Conservation (phyloP, 2,113 vertebrate species). For the Oryzias woworae region DNA sequence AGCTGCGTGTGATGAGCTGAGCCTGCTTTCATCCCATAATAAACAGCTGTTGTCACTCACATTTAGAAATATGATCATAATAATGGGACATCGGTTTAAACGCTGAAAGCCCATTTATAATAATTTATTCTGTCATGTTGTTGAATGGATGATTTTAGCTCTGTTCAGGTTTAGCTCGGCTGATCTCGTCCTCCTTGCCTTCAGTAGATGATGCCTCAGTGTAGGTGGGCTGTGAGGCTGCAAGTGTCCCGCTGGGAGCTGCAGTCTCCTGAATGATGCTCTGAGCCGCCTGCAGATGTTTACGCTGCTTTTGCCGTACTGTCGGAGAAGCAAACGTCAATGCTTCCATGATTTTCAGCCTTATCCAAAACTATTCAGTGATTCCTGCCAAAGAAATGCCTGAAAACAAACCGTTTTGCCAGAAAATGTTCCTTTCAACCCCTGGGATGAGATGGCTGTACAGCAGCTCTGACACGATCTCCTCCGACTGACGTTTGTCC, state of each 20-base stretch:
- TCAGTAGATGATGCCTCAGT: constrained; percentile 29
- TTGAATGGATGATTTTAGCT: background rate
- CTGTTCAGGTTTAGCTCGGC: constrained; percentile 5
- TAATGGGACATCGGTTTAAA: no score
- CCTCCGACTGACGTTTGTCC: constrained; percentile 85
- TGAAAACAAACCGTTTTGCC: constrained; percentile 82
- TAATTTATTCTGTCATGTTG: no score
- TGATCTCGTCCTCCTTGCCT: constrained; percentile 18
- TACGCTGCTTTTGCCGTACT: constrained; percentile 86
- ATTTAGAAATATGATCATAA: no score
- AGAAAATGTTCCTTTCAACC: constrained; percentile 80
- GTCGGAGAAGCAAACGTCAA: background rate
- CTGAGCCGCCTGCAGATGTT: constrained; percentile 84
- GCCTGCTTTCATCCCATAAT: no score
- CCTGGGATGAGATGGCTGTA: constrained; percentile 93
- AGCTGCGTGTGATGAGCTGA: no score
- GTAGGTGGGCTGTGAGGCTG: background rate
- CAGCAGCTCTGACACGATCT: constrained; percentile 92
- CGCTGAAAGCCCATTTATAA: no score
- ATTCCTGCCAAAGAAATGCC: background rate
- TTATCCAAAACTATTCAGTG: background rate
- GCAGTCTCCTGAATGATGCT: constrained; percentile 74
- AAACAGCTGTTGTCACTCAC: no score
- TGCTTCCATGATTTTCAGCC: background rate
- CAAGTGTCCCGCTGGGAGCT: constrained; percentile 4